Evolutionary conservation across 2,888 invertebrate species (phyloP).

Genomic region (Rutpela maculata): DNA sequence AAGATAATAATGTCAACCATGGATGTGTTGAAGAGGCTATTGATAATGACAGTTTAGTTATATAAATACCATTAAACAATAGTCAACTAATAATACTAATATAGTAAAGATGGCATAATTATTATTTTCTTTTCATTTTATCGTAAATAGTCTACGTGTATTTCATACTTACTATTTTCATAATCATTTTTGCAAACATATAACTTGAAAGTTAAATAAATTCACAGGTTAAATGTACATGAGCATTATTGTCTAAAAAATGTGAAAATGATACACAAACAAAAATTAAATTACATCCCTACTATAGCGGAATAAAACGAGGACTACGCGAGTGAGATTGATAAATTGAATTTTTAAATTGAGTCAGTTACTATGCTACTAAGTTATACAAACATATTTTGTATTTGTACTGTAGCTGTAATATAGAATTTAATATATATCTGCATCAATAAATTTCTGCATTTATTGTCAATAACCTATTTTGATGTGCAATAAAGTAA

Average conservation of each 20-base stretch:
- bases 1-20: no score
- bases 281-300: constrained; percentile 18
- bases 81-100: no score
- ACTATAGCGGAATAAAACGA: neutral
- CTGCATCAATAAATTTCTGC: neutral
- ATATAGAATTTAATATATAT: constrained; percentile 1
- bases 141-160: no score
- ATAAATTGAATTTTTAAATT: constrained; percentile 35
- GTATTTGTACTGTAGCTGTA: constrained; percentile 4
- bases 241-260: neutral
- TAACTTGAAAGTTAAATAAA: no score
- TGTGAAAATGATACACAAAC: constrained; percentile 13
- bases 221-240: no score
- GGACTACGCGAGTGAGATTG: constrained; percentile 25
- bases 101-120: no score
- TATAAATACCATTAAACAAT: no score
- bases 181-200: neutral
- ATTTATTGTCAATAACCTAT: neutral
- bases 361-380: constrained; percentile 5
- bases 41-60: no score
- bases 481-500: neutral
- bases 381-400: constrained; percentile 29
- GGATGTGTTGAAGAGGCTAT: no score
- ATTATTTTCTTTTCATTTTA: no score
- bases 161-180: neutral